These are phyloP conservation scores for Sterrhoptilus dennistouni DNA, from an alignment of 2,113 vertebrate species.

Conservation along the genomic window DNA sequence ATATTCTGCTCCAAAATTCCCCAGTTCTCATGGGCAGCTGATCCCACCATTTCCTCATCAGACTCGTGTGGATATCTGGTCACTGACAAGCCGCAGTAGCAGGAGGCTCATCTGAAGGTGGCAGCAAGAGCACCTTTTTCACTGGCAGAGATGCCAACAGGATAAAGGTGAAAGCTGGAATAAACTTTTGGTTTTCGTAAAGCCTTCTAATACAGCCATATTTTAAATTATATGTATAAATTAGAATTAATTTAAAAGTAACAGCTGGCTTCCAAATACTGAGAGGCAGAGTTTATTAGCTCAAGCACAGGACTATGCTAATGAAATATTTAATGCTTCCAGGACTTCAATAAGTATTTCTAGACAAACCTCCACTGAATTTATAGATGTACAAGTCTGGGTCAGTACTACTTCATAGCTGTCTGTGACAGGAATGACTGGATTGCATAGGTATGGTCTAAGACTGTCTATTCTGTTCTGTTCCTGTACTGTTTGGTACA, in stretches of 20 bases:
- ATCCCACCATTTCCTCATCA: not conserved
- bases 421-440: not conserved
- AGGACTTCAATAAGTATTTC: conserved; percentile 22
- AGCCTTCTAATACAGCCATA: not conserved
- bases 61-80: accelerated
- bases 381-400: conserved; percentile 53
- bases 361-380: conserved; percentile 15
- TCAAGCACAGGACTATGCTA: not conserved
- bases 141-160: not conserved
- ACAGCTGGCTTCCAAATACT: not conserved
- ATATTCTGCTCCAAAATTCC: not conserved
- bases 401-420: conserved; percentile 1
- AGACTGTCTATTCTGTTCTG: not conserved
- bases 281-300: not conserved
- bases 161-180: not conserved
- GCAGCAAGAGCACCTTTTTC: not conserved
- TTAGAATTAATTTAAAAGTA: not conserved
- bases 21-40: not conserved
- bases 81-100: not conserved
- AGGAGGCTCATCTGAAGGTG: not conserved
- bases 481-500: not conserved
- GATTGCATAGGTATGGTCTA: not conserved
- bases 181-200: not conserved
- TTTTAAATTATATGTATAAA: not conserved
- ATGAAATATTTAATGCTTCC: conserved; percentile 24